A percentile compares a stretch with the other conserved stretches of the same genome.
Evolutionary conservation across 2,113 vertebrate genomes (phyloP).

Genomic region (Hippopotamus amphibius): DNA sequence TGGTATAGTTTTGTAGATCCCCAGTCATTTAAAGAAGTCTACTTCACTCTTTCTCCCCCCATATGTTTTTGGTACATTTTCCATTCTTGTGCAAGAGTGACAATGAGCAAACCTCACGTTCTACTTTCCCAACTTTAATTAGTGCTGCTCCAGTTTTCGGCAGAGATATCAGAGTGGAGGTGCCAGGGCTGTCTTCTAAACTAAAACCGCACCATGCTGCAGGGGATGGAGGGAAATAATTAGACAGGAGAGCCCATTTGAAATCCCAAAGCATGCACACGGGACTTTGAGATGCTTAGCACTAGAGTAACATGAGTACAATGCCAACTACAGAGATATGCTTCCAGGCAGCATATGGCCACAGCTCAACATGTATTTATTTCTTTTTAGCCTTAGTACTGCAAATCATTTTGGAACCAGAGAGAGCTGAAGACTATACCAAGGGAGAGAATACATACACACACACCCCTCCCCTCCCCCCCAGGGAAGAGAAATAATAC

Average conservation of each 20-base stretch:
- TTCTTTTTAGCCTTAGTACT: constrained; percentile 49
- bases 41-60: neutral
- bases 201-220: neutral
- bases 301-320: constrained; percentile 22
- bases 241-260: neutral
- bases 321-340: neutral
- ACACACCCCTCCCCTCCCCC: rapidly evolving
- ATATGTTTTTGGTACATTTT: neutral
- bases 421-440: constrained; percentile 31
- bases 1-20: neutral
- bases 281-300: neutral
- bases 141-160: neutral
- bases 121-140: constrained; percentile 8
- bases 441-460: neutral
- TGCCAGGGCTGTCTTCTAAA: neutral
- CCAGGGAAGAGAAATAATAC: neutral
- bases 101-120: neutral
- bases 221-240: neutral
- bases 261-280: neutral
- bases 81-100: constrained; percentile 18
- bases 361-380: constrained; percentile 34
- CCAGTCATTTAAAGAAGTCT: constrained; percentile 13
- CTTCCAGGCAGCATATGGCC: constrained; percentile 55
- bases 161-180: neutral
- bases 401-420: constrained; percentile 42